Base-by-base conservation (phyloP, 2,888 invertebrate species). In the Tipula lateralis region DNA sequence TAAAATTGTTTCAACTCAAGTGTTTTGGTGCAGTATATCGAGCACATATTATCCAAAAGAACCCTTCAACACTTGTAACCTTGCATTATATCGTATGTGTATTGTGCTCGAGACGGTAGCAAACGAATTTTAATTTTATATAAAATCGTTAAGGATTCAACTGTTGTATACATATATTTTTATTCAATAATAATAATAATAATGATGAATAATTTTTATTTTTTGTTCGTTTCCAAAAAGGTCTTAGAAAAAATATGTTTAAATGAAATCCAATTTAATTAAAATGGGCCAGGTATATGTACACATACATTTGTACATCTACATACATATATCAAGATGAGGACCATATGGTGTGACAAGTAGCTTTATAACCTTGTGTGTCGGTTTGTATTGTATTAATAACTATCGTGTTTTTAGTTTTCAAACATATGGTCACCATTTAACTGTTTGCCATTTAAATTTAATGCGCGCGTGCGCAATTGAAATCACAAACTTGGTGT, bases 101-200 rank as follows among this genome's bases (percentile, higher is more conserved):
- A 36, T 44, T 44, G 44, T 66, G 66, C 66, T 66, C 66, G 66
- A 66, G 66, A 66, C 66, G 66, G 66, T 66, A 66, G 66, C 24
- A 66, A 66, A 24, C 24, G 19, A 24, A 66, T 66, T 66, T 24
- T 66, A 24, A 24, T 66, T 66, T 66, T 66, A 66, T 66, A 66
- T 24, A 66, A 66, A 66, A 66, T 66, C 66, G 66, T 66, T 66
- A 66, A 66, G 24, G 66, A 66, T 24, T 66, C 66, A 66, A 66
- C 66, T 66, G 66, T 24, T 66, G 66, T 66, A 39, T 39, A 13
- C 13, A 13, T 12, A 39, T 39, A 39, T 39, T 12, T 9, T 9
- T 36, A 6, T 9, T 12, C 9, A 36, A 9, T 9, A 9, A 36
- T 7, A 36, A 44, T 2, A 66, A 66, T 66, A 66, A 66, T 24